A percentile compares a stretch with the other conserved stretches of the same genome.
These are phyloP conservation scores for Oscheius sp. DNA, from an alignment of 2,888 invertebrate species.

Conservation along the genomic window DNA sequence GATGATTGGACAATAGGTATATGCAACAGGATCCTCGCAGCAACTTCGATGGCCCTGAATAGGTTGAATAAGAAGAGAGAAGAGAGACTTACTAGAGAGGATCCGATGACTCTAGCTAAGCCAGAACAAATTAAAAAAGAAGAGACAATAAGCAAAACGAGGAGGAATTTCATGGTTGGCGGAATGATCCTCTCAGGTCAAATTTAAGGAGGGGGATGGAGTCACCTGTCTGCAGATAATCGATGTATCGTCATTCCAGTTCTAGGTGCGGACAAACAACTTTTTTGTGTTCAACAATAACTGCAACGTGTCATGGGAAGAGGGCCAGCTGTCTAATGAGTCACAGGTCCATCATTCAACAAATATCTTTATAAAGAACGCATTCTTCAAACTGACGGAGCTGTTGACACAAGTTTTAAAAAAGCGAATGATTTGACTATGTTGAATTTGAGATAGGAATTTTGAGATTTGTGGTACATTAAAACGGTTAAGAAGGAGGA, in stretches of 20 bases:
- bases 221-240: constrained; percentile 11
- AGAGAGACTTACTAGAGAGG: not conserved
- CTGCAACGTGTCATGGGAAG: too few relatives aligned
- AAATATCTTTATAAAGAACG: too few relatives aligned
- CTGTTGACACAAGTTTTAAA: too few relatives aligned
- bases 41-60: constrained; percentile 1
- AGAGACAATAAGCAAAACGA: not conserved
- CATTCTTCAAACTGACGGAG: too few relatives aligned
- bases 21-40: constrained; percentile 3
- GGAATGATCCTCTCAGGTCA: too few relatives aligned
- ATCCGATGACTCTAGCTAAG: not conserved
- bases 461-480: too few relatives aligned
- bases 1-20: constrained; percentile 4
- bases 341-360: too few relatives aligned
- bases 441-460: too few relatives aligned
- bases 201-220: not conserved
- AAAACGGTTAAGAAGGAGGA: too few relatives aligned
- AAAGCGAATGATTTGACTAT: too few relatives aligned
- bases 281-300: too few relatives aligned
- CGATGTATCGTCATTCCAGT: constrained; percentile 4
- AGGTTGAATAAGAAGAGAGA: not conserved
- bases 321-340: too few relatives aligned
- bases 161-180: not conserved
- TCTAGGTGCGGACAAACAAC: constrained; percentile 4
- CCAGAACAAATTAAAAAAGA: not conserved